Evolutionary conservation across 2,113 vertebrate genomes (phyloP), one percentile per base, ranked within the genome.

Genomic region (Melanerpes formicivorus): DNA sequence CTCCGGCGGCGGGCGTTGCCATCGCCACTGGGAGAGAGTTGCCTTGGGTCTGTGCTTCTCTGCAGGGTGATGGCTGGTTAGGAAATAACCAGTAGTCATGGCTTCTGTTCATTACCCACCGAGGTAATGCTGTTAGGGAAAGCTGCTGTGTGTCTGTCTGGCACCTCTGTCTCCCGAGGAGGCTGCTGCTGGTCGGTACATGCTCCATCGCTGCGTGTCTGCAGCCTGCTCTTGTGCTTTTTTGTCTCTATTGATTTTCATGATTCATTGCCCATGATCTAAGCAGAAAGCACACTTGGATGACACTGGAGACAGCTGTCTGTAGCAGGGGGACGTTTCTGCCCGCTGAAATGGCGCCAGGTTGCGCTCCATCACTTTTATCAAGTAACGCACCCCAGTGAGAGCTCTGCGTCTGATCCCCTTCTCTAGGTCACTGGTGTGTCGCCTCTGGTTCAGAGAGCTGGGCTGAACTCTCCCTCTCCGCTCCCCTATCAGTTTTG

Each of bases 231-330:
- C 91, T 71, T 80, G 30, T 91, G 46, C 84, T 72, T 83, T 93
- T 74, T 94, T 89, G 80, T 87, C 93, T 94, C 64, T 98, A 98
- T 98, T 97, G 98, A 98, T 98, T 98, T 93, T 93, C 95, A 52
- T 97, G 96, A 96, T 97, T 97, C 95, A 93, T 50, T 74, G 95
- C 94, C 82, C 88, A 29, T 96, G 97, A 96, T 94, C 95, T 96
- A 83, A 96, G 95, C 91, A 96, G 87, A 97, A 96, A 93, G 96
- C 90, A 30, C 78, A 76, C 96, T 97, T 96, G 93, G 97, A 93
- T 95, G 97, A 96, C 96, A 96, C 92, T 90, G 97, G 97, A 98
- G 98, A 95, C 97, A 96, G 95, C 97, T 97, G 98, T 98, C 98
- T 98, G 89, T 97, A 97, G 93, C 83, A 88, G 94, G 48, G 94